Percentiles rank a stretch among this genome's conserved stretches.
Conservation (phyloP, 1,140 invertebrate species). For the Cheumatopsyche charites region DNA sequence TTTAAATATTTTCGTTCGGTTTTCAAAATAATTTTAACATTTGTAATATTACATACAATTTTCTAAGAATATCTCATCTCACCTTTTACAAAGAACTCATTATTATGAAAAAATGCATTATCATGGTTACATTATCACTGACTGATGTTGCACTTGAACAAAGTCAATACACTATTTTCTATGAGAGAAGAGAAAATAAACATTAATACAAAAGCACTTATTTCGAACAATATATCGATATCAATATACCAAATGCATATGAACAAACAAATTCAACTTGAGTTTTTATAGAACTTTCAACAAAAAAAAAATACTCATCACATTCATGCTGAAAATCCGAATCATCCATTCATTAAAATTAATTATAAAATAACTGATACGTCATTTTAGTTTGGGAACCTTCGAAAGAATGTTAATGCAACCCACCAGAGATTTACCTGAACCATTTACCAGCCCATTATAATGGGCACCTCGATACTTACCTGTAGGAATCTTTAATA, state of each 20-base stretch:
- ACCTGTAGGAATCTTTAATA: conserved; percentile 6
- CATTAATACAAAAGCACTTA: neutral
- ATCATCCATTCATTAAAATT: neutral
- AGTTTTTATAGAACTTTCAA: no score
- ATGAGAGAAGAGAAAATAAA: neutral
- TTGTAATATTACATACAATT: neutral
- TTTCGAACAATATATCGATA: conserved; percentile 9
- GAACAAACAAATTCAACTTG: no score
- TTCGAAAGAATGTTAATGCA: conserved; percentile 31
- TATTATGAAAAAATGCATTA: conserved; percentile 35
- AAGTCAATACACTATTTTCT: conserved; percentile 1
- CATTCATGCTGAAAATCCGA: neutral
- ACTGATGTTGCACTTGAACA: conserved; percentile 24
- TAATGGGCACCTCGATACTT: conserved; percentile 30
- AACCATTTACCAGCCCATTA: conserved; percentile 24
- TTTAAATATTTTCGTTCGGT: neutral
- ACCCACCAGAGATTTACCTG: conserved; percentile 26
- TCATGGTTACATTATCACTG: conserved; percentile 29
- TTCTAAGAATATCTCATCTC: conserved; percentile 21
- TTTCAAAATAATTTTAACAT: neutral
- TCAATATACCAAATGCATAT: no score
- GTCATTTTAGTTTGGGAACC: conserved; percentile 19
- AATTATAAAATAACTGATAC: neutral
- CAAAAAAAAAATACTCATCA: no score
- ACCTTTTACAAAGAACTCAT: conserved; percentile 33